Conservation (phyloP, 2,797 vertebrate species). For the Gallinago nigripennis region DNA sequence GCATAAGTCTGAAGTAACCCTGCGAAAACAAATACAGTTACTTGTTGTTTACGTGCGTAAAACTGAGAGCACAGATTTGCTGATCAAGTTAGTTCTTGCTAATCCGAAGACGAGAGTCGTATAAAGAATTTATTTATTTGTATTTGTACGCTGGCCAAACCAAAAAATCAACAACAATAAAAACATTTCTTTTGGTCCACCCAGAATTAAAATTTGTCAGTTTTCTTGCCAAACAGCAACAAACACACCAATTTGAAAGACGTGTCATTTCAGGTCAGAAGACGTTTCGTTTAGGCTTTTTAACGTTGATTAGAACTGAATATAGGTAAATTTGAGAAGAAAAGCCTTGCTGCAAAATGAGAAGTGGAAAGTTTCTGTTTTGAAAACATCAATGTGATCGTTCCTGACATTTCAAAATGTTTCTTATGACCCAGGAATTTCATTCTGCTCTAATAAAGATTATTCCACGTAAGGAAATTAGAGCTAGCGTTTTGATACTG, state of each 20-base stretch:
- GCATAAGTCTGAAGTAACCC: conserved; percentile 42
- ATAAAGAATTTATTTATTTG: conserved; percentile 6
- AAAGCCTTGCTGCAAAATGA: neutral
- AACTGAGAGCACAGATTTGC: conserved; percentile 1
- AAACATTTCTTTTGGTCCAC: conserved; percentile 16
- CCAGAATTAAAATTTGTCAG: conserved; percentile 29
- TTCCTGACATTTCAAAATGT: neutral
- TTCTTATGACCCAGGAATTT: neutral
- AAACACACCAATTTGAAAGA: neutral
- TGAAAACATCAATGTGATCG: neutral
- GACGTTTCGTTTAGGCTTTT: neutral
- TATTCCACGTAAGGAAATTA: neutral
- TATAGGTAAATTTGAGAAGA: neutral
- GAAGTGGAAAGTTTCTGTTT: neutral
- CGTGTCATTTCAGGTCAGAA: conserved; percentile 33
- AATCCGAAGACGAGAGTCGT: neutral
- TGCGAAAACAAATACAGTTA: neutral
- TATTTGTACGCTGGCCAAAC: neutral
- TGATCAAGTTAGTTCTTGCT: neutral
- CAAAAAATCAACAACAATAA: neutral
- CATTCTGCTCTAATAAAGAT: neutral
- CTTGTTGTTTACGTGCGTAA: neutral
- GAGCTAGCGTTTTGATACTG: neutral
- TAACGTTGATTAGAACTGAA: neutral
- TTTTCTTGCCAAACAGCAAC: conserved; percentile 15